Evolutionary conservation across 2,888 invertebrate species (phyloP), one percentile per base, ranked within the genome.

Genomic region (Agonopterix arenella): DNA sequence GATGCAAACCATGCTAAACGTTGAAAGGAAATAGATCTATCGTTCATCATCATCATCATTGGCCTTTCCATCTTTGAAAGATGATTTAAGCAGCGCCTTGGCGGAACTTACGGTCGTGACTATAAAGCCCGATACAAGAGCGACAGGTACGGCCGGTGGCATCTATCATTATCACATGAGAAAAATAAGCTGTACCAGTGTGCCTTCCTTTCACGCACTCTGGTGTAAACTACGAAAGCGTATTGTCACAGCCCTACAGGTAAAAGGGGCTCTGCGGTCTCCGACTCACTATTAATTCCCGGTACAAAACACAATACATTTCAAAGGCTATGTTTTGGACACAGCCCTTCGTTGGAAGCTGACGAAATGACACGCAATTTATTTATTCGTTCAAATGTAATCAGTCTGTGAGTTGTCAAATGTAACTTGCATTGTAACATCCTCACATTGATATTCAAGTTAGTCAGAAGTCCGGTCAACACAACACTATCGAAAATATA

Each of bases 381-480:
- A 60, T 71, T 66, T 68, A 68, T 71, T 68, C 67, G 72, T 70
- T 73, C 64, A 63, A 62, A 70, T 69, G 60, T 64, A 70, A 75
- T 74, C 67, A 70, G n/a, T n/a, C n/a, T n/a, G n/a, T n/a, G n/a
- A n/a, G n/a, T n/a, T n/a, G n/a, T n/a, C n/a, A n/a, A n/a, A n/a
- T n/a, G n/a, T n/a, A n/a, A 64, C 66, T 64, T 57, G 57, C 60
- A 71, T 72, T 73, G 72, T 72, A 55, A 57, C 60, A 58, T 55
- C 28, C 28, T 7, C 57, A 59, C 56, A 63, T 63, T 64, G 53
- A 59, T 61, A 61, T 64, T 61, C 59, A 28, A 60, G 56, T 51
- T 52, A 55, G 13, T 49, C 52, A n/a, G n/a, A n/a, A n/a, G 54
- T 60, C 55, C 58, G 55, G 53, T 51, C 56, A 61, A 57, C 56